These are phyloP conservation scores for Cynopterus brachyotis DNA, from an alignment of 2,113 vertebrate species.

Conservation along the genomic window DNA sequence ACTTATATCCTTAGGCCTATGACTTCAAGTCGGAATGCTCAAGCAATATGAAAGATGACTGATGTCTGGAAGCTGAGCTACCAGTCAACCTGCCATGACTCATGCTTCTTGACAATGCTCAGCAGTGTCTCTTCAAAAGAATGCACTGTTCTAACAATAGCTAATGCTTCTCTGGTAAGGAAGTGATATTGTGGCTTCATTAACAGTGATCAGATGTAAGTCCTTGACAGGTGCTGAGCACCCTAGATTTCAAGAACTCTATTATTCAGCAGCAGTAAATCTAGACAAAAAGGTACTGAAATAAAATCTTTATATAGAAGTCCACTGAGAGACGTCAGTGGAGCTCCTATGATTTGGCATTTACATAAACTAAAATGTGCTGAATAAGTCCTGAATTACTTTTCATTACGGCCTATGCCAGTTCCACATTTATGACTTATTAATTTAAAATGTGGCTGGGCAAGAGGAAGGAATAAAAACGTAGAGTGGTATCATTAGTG, in stretches of 20 bases:
- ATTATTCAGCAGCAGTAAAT: not conserved
- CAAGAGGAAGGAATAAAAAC: not conserved
- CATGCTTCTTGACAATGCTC: not conserved
- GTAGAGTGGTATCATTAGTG: not conserved
- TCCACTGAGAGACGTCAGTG: not conserved
- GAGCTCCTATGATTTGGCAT: not conserved
- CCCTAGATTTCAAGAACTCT: conserved; percentile 6
- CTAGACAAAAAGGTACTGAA: not conserved
- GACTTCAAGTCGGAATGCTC: not conserved
- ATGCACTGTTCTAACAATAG: not conserved
- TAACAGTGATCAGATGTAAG: not conserved
- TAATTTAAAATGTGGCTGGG: not conserved
- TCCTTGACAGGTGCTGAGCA: not conserved
- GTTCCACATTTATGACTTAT: not conserved
- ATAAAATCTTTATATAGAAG: not conserved
- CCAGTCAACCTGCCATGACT: not conserved
- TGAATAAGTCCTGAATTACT: conserved; percentile 8
- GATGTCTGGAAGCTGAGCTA: not conserved
- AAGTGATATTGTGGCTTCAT: not conserved
- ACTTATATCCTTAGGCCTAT: not conserved
- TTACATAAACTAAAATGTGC: conserved; percentile 29
- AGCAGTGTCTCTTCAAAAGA: not conserved
- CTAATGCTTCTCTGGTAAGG: not conserved
- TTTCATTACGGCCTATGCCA: not conserved
- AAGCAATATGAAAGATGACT: not conserved